Percentiles rank a stretch among this genome's conserved stretches.
phyloP scores from a whole-genome alignment of 2,113 vertebrate genomes.

The Neogale vison region DNA sequence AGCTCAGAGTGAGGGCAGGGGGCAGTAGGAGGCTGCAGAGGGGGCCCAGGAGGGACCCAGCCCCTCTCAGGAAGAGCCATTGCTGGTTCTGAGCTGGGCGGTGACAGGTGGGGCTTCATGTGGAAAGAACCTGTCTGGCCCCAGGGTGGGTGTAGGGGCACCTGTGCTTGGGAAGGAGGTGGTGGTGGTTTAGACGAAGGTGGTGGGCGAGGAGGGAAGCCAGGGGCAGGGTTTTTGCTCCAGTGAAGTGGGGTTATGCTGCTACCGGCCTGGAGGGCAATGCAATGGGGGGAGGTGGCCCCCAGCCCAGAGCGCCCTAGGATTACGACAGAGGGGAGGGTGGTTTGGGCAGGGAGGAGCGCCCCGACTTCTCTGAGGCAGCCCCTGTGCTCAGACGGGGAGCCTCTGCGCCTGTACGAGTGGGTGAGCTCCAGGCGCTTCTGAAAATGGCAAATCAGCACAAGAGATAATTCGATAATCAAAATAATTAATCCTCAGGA shows the following conservation, averaged over 20 bases:
- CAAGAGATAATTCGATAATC: background rate
- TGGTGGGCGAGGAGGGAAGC: too few relatives aligned
- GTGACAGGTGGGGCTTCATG: background rate
- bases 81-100: background rate
- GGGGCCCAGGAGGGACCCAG: background rate
- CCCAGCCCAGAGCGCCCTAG: too few relatives aligned
- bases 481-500: constrained; percentile 4
- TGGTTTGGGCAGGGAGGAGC: background rate
- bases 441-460: background rate
- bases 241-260: fast-evolving
- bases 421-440: fast-evolving
- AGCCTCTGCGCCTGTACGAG: too few relatives aligned
- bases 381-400: fast-evolving
- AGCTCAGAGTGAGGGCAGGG: background rate
- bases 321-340: fast-evolving
- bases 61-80: background rate
- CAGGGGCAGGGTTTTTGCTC: background rate
- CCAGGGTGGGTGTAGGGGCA: background rate
- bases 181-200: background rate
- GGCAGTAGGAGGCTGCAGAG: background rate
- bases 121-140: background rate
- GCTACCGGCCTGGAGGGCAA: background rate
- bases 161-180: background rate
- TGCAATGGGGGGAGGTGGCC: fast-evolving
- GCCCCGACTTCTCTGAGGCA: background rate